Evolutionary conservation across 1,140 invertebrate genomes (phyloP), one percentile per base, ranked within the genome.

Genomic region (Aphidius ervi): DNA sequence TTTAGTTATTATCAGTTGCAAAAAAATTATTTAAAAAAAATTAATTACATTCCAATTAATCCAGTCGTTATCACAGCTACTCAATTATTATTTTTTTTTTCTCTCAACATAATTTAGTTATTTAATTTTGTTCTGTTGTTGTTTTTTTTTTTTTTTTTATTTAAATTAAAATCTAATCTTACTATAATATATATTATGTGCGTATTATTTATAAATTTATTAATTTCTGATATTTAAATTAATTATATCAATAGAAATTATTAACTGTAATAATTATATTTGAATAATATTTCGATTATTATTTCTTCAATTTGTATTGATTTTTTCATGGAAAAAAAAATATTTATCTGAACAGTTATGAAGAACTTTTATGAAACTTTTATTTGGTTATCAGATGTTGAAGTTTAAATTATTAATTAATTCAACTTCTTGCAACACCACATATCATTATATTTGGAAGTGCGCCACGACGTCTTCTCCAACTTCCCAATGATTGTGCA

Each of bases 361-460:
- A 31, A n/a, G 10, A 5, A 43, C 5, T 16, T 53, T 61, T 47
- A 20, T 39, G 57, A 59, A 59, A 57, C 48, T 45, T 20, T 63
- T 62, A 61, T 65, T 62, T 63, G 61, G 61, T 65, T 61, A 62
- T 52, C 20, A 16, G 16, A 42, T 10, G n/a, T 50, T 41, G 37
- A 40, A 56, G 16, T 37, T 56, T 16, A 46, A 37, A 6, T 20
- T 52, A 58, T 46, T 47, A 8, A 1, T 1, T 7, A 4, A 5
- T 46, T 73, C 61, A 77, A 62, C 74, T 76, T 62, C 75, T 70
- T 8, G 72, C 67, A 7, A 77, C 73, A 46, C 91, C 90, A 74
- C 93, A 95, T 69, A 95, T 94, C 93, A 97, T 96, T 63, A 97
- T 97, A 76, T 97, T 97, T 42, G 94, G 93, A 62, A 98, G 80